Evolutionary conservation across 1,140 invertebrate species (phyloP).

Genomic region (Anoplophora glabripennis): DNA sequence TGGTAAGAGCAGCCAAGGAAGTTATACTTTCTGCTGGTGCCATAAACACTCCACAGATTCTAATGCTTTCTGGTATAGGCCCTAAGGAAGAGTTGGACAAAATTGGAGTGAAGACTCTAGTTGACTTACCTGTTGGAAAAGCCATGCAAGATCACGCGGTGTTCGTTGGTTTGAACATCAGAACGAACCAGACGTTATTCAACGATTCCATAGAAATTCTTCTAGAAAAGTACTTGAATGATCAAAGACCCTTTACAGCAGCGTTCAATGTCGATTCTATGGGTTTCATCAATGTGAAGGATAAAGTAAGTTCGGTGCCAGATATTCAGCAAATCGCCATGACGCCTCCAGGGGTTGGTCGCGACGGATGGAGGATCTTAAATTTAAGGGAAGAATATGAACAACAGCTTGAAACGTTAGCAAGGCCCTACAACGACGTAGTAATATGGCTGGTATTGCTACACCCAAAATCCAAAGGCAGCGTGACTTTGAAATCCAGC

Average conservation of each 20-base stretch:
- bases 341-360: too few relatives aligned
- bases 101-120: slow-evolving; percentile 36
- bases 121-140: slow-evolving; percentile 48
- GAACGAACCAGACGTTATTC: slow-evolving; percentile 12
- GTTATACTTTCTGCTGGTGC: slow-evolving; percentile 63
- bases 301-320: too few relatives aligned
- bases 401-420: too few relatives aligned
- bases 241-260: slow-evolving; percentile 10
- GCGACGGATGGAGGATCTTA: too few relatives aligned
- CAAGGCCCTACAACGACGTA: slow-evolving; percentile 40
- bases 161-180: slow-evolving; percentile 7
- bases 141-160: slow-evolving; percentile 55
- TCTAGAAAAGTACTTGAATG: slow-evolving; percentile 18
- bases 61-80: slow-evolving; percentile 73
- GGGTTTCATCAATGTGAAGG: slow-evolving; percentile 10
- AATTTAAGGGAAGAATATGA: too few relatives aligned
- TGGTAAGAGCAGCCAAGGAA: slow-evolving; percentile 56
- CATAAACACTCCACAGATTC: slow-evolving; percentile 59
- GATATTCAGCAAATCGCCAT: too few relatives aligned
- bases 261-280: not conserved
- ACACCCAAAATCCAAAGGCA: slow-evolving; percentile 71
- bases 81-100: slow-evolving; percentile 61
- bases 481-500: slow-evolving; percentile 61
- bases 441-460: slow-evolving; percentile 60
- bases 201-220: not conserved